Base-by-base conservation (phyloP, 2,888 invertebrate genomes). In the Embidobia sp. region DNA sequence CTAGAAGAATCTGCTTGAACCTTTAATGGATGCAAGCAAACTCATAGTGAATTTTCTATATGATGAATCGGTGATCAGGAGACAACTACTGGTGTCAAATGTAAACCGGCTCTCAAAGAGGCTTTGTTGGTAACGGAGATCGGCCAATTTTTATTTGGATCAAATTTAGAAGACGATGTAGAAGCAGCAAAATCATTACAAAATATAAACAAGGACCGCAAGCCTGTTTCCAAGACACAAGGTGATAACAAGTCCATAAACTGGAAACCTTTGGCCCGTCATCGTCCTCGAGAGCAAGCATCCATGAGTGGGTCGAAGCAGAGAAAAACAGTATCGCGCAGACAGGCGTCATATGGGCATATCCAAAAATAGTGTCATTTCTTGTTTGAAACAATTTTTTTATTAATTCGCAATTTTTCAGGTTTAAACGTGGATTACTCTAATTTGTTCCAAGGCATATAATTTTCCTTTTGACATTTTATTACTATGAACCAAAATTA, bases 231-330 rank as follows among this genome's bases (percentile, higher is more conserved):
- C 15, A 61, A 48, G 35, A 1, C 8, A 11, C 27, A 26, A 4
- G 1, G 31, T 0, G 37, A 26, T 1, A 42, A 37, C 2, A 27
- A 6, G 27, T 40, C 55, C 74, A 80, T 78, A 78, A 80, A 79
- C 74, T 2, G 42, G 15, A 63, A 51, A 29, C 18, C 6, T 29
- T 53, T 51, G 51, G 57, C 67, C 33, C 55, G 72, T 26, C 48
- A 49, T 13, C 31, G 26, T 3, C 7, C 2, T 1, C 1, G 5
- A 7, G 15, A 53, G 5, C 15, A 22, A 15, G 44, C 49, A 18
- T 13, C 37, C 8, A 7, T 31, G 27, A 15, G 8, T 66, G 31
- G 22, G 59, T 27, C 57, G 57, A 44, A 35, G 15, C 44, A 44
- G 0, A 26, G 61, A 46, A 22, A 10, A 10, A 27, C 18, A 13